phyloP scores from a whole-genome alignment of 2,797 vertebrate species.

The Mormyrops boulengeri region DNA sequence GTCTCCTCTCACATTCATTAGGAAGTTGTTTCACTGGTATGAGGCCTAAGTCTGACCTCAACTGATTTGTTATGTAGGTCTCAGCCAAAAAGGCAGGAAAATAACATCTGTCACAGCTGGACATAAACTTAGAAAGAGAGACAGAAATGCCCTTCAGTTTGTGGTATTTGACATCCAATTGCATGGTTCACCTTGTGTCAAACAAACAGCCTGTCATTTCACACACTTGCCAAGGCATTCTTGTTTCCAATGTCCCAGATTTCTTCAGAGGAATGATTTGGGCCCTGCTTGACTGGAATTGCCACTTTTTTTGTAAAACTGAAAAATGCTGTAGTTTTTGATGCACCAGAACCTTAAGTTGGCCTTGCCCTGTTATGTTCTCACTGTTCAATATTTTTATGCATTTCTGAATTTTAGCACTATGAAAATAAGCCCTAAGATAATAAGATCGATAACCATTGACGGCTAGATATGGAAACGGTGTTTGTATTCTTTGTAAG shows the following conservation, averaged over 20 bases:
- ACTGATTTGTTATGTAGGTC: not conserved
- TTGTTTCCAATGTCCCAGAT: not conserved
- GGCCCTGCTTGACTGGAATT: not conserved
- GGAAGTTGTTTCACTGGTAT: not conserved
- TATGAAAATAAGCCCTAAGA: not conserved
- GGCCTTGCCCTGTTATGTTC: not conserved
- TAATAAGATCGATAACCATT: not conserved
- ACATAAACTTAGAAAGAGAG: not conserved
- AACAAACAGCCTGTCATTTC: not conserved
- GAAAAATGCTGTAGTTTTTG: not conserved
- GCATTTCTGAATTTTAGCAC: not conserved
- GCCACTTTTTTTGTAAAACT: constrained; percentile 20
- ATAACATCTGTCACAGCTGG: not conserved
- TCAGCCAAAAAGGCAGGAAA: not conserved
- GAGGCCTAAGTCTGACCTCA: not conserved
- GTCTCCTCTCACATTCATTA: not conserved
- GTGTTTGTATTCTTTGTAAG: not conserved
- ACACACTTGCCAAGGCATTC: not conserved
- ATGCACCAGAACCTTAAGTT: constrained; percentile 10
- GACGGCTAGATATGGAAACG: constrained; percentile 27
- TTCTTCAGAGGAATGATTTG: not conserved
- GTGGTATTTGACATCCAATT: not conserved
- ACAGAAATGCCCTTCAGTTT: not conserved
- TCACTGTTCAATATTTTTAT: not conserved
- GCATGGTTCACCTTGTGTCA: not conserved